These are phyloP conservation scores for Drosophila truncata DNA, from an alignment of 1,140 invertebrate species.

Conservation along the genomic window DNA sequence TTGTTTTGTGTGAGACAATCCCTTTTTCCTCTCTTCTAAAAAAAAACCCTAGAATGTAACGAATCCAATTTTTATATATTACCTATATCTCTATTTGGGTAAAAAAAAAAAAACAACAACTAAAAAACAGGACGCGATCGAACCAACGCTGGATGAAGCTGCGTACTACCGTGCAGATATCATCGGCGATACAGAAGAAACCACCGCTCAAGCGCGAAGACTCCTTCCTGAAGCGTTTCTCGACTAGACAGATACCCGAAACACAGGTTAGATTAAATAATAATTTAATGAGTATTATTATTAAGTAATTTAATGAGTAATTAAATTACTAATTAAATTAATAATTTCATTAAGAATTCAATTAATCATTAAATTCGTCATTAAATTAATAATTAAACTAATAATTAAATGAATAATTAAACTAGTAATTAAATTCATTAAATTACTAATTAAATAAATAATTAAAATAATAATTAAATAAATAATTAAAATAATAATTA, in stretches of 20 bases:
- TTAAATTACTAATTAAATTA: too few relatives aligned
- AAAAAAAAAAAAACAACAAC: background rate
- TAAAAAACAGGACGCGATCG: constrained; percentile 91
- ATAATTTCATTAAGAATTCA: too few relatives aligned
- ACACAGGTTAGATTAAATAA: constrained; percentile 89
- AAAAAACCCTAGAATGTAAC: background rate
- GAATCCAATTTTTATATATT: background rate
- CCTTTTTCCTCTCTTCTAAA: constrained; percentile 13
- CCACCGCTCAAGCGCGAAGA: constrained; percentile 95
- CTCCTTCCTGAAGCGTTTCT: constrained; percentile 97
- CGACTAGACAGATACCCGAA: constrained; percentile 95
- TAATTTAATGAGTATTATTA: too few relatives aligned
- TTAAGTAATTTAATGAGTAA: too few relatives aligned
- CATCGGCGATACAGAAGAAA: constrained; percentile 94
- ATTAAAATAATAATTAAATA: too few relatives aligned
- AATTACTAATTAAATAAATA: too few relatives aligned
- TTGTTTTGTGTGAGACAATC: constrained; percentile 55
- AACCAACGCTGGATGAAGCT: constrained; percentile 98
- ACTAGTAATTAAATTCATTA: too few relatives aligned
- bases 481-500: too few relatives aligned
- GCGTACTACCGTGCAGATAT: constrained; percentile 95
- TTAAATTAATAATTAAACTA: too few relatives aligned
- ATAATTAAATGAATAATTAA: too few relatives aligned
- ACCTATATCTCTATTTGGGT: background rate
- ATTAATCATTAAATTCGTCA: too few relatives aligned